Evolutionary conservation across 2,888 invertebrate genomes (phyloP).

Genomic region (Latrodectus hesperus): DNA sequence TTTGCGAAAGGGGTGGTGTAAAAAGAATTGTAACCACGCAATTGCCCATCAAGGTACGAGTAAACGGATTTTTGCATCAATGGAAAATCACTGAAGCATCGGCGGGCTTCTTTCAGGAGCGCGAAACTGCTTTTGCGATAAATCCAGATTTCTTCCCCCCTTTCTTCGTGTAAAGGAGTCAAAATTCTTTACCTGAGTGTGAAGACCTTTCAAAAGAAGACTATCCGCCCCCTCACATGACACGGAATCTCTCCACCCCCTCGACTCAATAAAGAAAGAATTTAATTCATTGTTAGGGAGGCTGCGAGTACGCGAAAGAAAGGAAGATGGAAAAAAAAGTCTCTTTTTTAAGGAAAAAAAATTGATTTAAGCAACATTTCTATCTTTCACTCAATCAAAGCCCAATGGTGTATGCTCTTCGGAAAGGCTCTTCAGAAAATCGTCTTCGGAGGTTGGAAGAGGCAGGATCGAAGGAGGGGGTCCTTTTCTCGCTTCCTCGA

Average conservation of each 20-base stretch:
- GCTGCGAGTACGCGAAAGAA: too few species aligned
- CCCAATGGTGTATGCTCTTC: constrained; percentile 66
- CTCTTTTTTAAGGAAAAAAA: background rate
- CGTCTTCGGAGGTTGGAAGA: background rate
- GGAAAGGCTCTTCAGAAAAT: constrained; percentile 24
- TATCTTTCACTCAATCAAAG: constrained; percentile 68
- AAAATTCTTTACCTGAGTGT: constrained; percentile 53
- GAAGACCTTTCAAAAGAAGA: constrained; percentile 32
- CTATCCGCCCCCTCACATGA: background rate
- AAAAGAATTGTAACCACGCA: constrained; percentile 40
- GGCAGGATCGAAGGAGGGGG: background rate
- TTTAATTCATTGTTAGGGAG: constrained; percentile 57
- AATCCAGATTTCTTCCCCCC: background rate
- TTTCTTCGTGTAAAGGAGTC: constrained; percentile 40
- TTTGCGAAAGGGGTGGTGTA: background rate
- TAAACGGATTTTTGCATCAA: constrained; percentile 17
- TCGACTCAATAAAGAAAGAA: constrained; percentile 28
- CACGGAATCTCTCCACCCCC: background rate
- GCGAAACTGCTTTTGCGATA: background rate
- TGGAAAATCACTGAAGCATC: constrained; percentile 32
- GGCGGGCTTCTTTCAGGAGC: background rate
- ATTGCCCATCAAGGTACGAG: constrained; percentile 26
- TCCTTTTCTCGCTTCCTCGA: constrained; percentile 38
- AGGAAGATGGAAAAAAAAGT: too few species aligned
- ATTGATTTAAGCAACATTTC: constrained; percentile 59